Percentiles rank a stretch among this genome's conserved stretches.
These are phyloP conservation scores for Lucinisca nassula DNA, from an alignment of 2,888 invertebrate species.

Conservation along the genomic window DNA sequence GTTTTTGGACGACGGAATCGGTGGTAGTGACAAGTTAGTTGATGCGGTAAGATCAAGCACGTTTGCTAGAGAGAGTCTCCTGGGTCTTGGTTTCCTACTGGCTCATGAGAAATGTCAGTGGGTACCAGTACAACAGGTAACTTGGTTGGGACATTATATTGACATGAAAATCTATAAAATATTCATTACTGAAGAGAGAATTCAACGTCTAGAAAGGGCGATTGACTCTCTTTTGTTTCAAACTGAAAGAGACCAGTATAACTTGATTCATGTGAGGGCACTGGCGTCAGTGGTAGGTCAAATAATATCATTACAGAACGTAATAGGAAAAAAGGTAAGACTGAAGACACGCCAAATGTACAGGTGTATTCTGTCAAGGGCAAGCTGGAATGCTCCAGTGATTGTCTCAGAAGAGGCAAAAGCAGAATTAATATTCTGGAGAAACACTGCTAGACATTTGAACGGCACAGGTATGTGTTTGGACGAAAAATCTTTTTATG, in stretches of 20 bases:
- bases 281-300: slow-evolving; percentile 31
- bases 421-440: no score
- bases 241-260: background rate
- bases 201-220: background rate
- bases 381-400: slow-evolving; percentile 32
- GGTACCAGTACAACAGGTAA: background rate
- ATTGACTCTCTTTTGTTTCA: background rate
- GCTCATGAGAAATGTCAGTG: slow-evolving; percentile 37
- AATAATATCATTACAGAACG: slow-evolving; percentile 23
- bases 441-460: no score
- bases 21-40: background rate
- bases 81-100: slow-evolving; percentile 12
- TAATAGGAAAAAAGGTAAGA: slow-evolving; percentile 12
- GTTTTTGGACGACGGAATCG: slow-evolving; percentile 59
- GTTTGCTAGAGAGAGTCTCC: background rate
- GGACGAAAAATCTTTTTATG: background rate
- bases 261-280: slow-evolving; percentile 3
- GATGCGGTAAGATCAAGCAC: slow-evolving; percentile 8
- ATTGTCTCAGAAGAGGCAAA: background rate
- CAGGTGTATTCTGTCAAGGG: slow-evolving; percentile 12
- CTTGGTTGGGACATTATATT: slow-evolving; percentile 29
- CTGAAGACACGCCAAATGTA: slow-evolving; percentile 19
- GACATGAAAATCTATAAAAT: background rate
- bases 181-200: slow-evolving; percentile 13
- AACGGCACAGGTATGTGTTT: no score